These are phyloP conservation scores for Zalophus californianus DNA, from an alignment of 2,797 vertebrate species.

Conservation along the genomic window DNA sequence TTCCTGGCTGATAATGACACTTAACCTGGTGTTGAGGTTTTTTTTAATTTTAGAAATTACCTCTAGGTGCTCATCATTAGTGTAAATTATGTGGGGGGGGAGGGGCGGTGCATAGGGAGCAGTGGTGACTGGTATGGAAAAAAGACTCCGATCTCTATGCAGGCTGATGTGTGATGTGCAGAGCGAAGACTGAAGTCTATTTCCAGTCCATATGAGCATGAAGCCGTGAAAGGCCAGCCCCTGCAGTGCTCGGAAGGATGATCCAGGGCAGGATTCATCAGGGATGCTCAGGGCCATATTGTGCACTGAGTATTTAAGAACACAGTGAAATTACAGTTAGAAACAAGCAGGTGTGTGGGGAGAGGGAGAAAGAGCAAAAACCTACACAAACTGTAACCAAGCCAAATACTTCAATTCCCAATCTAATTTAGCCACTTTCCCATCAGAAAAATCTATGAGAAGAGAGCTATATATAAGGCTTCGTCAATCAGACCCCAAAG, in stretches of 20 bases:
- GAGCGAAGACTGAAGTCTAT: neutral
- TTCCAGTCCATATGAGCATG: neutral
- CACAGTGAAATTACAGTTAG: conserved; percentile 8
- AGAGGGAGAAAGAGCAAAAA: neutral
- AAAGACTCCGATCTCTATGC: neutral
- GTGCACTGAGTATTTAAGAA: conserved; percentile 45
- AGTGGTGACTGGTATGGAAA: neutral
- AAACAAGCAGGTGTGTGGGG: conserved; percentile 63
- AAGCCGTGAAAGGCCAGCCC: neutral
- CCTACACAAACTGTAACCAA: neutral
- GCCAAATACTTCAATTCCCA: conserved; percentile 55
- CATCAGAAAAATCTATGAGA: conserved; percentile 52
- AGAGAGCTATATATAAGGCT: neutral
- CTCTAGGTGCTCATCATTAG: neutral
- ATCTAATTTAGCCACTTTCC: conserved; percentile 36
- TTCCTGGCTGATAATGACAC: neutral
- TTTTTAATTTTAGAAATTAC: conserved; percentile 20
- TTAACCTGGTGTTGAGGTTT: neutral
- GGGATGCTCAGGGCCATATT: neutral
- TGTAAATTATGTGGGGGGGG: neutral
- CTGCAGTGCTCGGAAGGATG: neutral
- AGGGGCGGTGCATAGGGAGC: neutral
- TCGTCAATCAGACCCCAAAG: neutral
- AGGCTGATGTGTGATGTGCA: neutral
- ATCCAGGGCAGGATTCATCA: neutral